Base-by-base conservation (phyloP, 1,140 invertebrate species). In the Heterodera carotae region DNA sequence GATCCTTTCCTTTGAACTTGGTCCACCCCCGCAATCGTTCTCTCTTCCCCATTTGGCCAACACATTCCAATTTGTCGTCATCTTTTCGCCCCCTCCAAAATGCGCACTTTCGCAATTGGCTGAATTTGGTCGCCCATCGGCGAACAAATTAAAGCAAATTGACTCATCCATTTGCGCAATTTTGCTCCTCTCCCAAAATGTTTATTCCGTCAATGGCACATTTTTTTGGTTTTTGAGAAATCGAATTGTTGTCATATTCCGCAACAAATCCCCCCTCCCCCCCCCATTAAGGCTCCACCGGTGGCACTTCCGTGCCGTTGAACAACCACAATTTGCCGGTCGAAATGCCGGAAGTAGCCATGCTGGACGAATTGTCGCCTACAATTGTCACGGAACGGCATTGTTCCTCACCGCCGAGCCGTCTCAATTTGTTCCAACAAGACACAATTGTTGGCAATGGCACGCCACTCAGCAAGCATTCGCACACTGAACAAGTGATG, bases 401-500 rank as follows among this genome's bases (percentile, higher is more conserved):
- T 60, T 43, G 82, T 18, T 75, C 82, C 27, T 87, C 86, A 8
- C 81, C 86, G 1, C 79, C 84, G n/a, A 80, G 84, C 75, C 77
- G 81, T 27, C 43, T 85, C 10, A 85, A 80, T 66, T 48, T 84
- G 18, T 85, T 88, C 56, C 86, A 85, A 70, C 86, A 86, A 82
- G 84, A 86, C 69, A 85, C 84, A 5, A 84, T 86, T 22, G 81
- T 78, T 62, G 68, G 77, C 15, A 84, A 82, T 62, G 79, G 79
- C 22, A 81, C 78, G 22, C 82, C 84, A n/a, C 66, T 85, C 33
- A 77, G 86, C 36, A 86, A 87, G 56, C 82, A 87, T 56, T 86
- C 85, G 34, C 78, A 86, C 43, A 86, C 85, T 12, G 85, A 86
- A 69, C 86, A 86, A 69, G 85, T 86, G 36, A 78, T 83, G 76